phyloP scores from a whole-genome alignment of 1,140 invertebrate species.

The Drosophila cardini region DNA sequence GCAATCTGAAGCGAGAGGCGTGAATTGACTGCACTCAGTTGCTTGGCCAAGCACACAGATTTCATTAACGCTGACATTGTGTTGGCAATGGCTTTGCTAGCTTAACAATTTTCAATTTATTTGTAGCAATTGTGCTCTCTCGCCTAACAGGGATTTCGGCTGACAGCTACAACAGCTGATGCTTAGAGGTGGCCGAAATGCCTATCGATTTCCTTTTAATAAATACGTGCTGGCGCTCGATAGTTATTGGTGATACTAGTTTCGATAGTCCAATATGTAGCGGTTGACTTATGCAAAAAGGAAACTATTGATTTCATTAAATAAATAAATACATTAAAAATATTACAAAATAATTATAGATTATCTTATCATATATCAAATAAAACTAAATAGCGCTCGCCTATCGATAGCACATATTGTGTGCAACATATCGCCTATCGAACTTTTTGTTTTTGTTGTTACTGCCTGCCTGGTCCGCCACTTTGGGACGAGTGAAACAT shows the following conservation, averaged over 20 bases:
- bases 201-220: not conserved
- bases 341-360: no score
- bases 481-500: slow-evolving; percentile 37
- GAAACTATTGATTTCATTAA: no score
- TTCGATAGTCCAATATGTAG: no score
- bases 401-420: slow-evolving; percentile 32
- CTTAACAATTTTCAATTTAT: slow-evolving; percentile 39
- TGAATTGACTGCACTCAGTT: slow-evolving; percentile 60
- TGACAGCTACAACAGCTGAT: slow-evolving; percentile 47
- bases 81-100: slow-evolving; percentile 21
- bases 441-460: slow-evolving; percentile 45
- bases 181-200: slow-evolving; percentile 28
- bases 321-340: no score
- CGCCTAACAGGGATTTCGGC: slow-evolving; percentile 41
- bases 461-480: slow-evolving; percentile 26
- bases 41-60: slow-evolving; percentile 59
- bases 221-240: not conserved
- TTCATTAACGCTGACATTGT: slow-evolving; percentile 74
- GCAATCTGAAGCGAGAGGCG: slow-evolving; percentile 52
- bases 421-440: slow-evolving; percentile 31
- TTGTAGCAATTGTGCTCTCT: slow-evolving; percentile 26
- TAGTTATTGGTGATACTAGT: not conserved
- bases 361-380: no score
- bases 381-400: not conserved
- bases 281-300: no score